A percentile compares a stretch with the other conserved stretches of the same genome.
phyloP scores from a whole-genome alignment of 2,113 vertebrate genomes.

The Odontophorus gujanensis region DNA sequence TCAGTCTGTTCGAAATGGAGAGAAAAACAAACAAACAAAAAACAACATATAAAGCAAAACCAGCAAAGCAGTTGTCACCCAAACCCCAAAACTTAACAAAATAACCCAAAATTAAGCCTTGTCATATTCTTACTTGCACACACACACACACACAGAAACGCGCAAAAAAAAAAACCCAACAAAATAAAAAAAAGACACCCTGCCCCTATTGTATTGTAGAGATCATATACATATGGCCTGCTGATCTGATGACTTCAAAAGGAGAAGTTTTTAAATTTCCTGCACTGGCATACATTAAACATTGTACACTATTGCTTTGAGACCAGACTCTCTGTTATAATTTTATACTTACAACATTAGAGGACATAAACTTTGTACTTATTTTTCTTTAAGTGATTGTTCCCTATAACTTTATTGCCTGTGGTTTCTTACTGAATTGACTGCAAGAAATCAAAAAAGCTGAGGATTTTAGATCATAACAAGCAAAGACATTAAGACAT shows the following conservation, averaged over 20 bases:
- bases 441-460: constrained; percentile 16
- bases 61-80: background rate
- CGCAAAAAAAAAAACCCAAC: too few relatives aligned
- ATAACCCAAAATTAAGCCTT: background rate
- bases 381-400: constrained; percentile 31
- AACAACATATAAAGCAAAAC: background rate
- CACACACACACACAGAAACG: too few relatives aligned
- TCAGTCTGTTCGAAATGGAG: background rate
- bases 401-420: background rate
- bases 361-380: constrained; percentile 33
- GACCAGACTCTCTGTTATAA: background rate
- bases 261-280: background rate
- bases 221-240: background rate
- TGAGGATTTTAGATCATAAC: background rate
- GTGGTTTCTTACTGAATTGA: constrained; percentile 10
- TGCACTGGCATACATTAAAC: background rate
- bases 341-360: background rate
- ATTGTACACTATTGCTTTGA: background rate
- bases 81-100: background rate
- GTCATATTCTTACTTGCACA: background rate
- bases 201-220: background rate
- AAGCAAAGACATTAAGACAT: background rate
- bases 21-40: background rate
- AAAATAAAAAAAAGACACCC: background rate
- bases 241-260: background rate